phyloP scores from a whole-genome alignment of 2,113 vertebrate genomes.

The Drymodes brunneopygia region DNA sequence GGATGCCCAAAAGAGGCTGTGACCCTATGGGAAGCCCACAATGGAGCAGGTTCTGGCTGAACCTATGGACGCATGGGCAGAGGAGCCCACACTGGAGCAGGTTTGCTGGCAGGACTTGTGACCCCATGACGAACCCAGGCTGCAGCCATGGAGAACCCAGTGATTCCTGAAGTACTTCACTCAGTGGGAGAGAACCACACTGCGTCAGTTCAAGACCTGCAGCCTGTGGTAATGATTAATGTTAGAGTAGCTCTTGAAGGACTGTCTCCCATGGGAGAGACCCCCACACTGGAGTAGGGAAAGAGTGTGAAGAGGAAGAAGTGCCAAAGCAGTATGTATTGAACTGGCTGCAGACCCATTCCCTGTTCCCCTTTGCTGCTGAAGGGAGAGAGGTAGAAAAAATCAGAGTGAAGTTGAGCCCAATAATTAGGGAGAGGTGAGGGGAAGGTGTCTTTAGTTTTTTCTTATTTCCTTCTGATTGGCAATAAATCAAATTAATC shows the following conservation, averaged over 20 bases:
- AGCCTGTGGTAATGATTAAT: neutral
- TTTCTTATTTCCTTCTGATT: neutral
- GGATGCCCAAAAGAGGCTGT: neutral
- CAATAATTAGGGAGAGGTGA: neutral
- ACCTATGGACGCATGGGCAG: neutral
- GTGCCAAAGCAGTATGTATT: rapidly evolving
- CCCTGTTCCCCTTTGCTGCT: rapidly evolving
- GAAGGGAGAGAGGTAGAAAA: neutral
- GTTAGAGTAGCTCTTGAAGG: neutral
- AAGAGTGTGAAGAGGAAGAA: neutral
- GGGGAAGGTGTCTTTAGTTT: neutral
- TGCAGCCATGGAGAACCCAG: neutral
- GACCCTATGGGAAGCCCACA: neutral
- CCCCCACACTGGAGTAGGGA: neutral
- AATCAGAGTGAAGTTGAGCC: neutral
- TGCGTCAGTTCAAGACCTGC: neutral
- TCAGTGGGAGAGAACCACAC: rapidly evolving
- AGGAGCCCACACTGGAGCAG: neutral
- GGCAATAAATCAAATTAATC: neutral
- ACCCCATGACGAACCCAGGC: rapidly evolving
- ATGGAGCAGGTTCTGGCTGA: neutral
- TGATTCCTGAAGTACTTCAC: neutral
- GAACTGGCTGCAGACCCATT: neutral
- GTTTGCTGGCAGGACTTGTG: neutral
- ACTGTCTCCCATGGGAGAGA: neutral